Base-by-base conservation (phyloP, 2,888 invertebrate genomes). In the Caenorhabditis angaria region DNA sequence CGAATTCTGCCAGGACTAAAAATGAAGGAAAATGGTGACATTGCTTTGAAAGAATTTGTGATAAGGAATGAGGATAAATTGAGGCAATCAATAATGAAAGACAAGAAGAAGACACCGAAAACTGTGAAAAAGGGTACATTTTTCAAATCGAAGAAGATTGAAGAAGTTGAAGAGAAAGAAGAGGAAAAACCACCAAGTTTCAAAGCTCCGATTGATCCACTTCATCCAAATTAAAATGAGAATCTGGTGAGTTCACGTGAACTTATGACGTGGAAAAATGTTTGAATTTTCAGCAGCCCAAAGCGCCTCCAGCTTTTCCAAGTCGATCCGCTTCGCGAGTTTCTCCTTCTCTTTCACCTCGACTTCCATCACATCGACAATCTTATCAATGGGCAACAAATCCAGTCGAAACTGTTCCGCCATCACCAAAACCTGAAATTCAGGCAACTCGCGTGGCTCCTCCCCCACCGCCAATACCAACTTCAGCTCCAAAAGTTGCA, bases 331-430 rank as follows among this genome's bases (percentile, higher is more conserved):
- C 50, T 8, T 50, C 50, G 20, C 20, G 22, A 50, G 12, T 2
- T 8, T 20, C n/a, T 22, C n/a, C 24, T 12, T 10, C 35, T 10
- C 35, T 14, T 10, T 12, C 24, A 22, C 50, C 50, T 8, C 22
- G 50, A 18, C 50, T 50, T 24, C 50, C 50, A 50, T 24, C 22
- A 10, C 50, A 50, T 50, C 50, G 50, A 18, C 50, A 50, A 24
- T 50, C 50, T 4, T 50, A 50, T 50, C 50, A 22, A 22, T 50
- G 20, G 50, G 50, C 50, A 4, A 50, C 22, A 3, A 50, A 24
- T 22, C 50, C 22, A 5, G 50, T 8, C 8, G 50, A 50, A 24
- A 22, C 50, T 24, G 6, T 22, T 20, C 5, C 20, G 4, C 50
- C 50, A 50, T 12, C 20, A 50, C n/a, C n/a, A n/a, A n/a, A n/a